phyloP scores from a whole-genome alignment of 2,797 vertebrate species.

The Menidia menidia region DNA sequence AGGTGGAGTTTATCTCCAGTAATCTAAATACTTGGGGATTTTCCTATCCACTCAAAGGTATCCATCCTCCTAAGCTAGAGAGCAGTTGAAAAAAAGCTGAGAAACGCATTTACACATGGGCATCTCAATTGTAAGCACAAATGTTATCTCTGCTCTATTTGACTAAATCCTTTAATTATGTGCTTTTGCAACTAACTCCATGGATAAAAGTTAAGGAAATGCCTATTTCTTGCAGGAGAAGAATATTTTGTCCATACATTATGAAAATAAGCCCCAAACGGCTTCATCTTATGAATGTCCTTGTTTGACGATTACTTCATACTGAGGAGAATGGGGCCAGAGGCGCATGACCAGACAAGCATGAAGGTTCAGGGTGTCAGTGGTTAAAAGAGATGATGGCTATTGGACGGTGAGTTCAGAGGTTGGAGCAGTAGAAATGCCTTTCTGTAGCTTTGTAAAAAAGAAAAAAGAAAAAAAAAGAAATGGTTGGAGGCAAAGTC shows the following conservation, averaged over 20 bases:
- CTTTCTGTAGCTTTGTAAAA: conserved; percentile 10
- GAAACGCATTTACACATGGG: neutral
- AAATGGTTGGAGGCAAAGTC: neutral
- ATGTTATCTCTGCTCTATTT: neutral
- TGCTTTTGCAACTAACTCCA: too few species aligned
- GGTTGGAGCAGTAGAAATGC: neutral
- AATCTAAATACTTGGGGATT: conserved; percentile 54
- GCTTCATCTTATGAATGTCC: conserved; percentile 5
- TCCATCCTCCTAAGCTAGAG: conserved; percentile 1
- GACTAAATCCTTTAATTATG: neutral
- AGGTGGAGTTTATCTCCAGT: conserved; percentile 50
- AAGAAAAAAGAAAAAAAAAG: neutral
- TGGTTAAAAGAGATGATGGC: conserved; percentile 15
- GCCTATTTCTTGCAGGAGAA: too few species aligned
- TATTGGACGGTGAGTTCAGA: neutral
- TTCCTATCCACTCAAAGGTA: conserved; percentile 20
- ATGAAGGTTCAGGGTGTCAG: conserved; percentile 31
- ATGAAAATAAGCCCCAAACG: conserved; percentile 4
- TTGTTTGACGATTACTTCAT: conserved; percentile 23
- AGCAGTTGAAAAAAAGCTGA: conserved; percentile 10
- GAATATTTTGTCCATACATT: neutral
- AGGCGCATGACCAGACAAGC: conserved; percentile 50
- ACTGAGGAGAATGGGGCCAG: conserved; percentile 20
- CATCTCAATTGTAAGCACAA: conserved; percentile 1
- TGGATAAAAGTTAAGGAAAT: too few species aligned